A percentile compares a stretch with the other conserved stretches of the same genome.
phyloP scores from a whole-genome alignment of 2,888 invertebrate species.

The Lithophane ornitopus region DNA sequence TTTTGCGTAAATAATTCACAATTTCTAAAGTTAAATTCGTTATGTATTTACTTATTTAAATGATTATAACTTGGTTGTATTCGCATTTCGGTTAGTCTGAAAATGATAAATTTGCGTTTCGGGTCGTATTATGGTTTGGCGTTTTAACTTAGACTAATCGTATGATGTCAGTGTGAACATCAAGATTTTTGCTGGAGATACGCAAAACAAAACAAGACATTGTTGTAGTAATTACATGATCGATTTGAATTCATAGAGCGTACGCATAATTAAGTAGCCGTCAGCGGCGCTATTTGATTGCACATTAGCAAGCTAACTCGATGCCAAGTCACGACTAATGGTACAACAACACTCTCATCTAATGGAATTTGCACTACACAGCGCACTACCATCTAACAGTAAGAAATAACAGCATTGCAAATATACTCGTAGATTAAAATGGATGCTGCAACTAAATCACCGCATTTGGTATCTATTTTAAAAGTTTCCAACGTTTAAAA shows the following conservation, averaged over 20 bases:
- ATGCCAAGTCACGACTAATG: conserved; percentile 88
- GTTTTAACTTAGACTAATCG: neutral
- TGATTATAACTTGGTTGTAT: conserved; percentile 62
- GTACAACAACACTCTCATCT: conserved; percentile 77
- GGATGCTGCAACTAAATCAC: conserved; percentile 57
- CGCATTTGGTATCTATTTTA: conserved; percentile 60
- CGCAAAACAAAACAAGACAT: conserved; percentile 68
- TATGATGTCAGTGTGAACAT: conserved; percentile 16
- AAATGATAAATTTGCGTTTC: neutral
- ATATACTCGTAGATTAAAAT: conserved; percentile 54
- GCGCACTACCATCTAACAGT: conserved; percentile 53
- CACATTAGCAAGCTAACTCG: conserved; percentile 85
- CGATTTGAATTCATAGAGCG: conserved; percentile 85
- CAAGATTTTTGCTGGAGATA: conserved; percentile 51
- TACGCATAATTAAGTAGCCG: conserved; percentile 85
- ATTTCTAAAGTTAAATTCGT: conserved; percentile 66
- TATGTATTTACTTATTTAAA: conserved; percentile 65
- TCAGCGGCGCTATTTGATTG: conserved; percentile 85
- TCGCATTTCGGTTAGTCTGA: conserved; percentile 41
- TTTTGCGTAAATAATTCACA: conserved; percentile 70
- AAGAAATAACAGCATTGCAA: conserved; percentile 54
- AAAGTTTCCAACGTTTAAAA: conserved; percentile 67
- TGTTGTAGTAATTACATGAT: conserved; percentile 78
- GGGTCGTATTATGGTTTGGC: neutral
- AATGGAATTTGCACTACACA: conserved; percentile 67